Conservation (phyloP, 2,888 invertebrate species). For the Phragmatobia fuliginosa region DNA sequence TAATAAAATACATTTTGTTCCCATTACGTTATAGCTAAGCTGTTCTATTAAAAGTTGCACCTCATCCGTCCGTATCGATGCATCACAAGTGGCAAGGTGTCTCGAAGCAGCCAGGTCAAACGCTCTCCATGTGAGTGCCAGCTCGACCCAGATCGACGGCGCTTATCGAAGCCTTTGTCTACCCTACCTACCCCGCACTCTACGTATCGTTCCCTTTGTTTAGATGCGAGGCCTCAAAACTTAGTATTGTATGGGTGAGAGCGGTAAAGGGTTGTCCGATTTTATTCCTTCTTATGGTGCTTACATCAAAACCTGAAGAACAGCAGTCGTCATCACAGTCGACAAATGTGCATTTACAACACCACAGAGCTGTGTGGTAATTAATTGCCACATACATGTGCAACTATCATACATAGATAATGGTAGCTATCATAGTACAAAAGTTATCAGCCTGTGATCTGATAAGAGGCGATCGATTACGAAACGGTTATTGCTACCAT, state of each 20-base stretch:
- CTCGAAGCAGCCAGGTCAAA: constrained; percentile 30
- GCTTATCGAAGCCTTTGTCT: constrained; percentile 45
- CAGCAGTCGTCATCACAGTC: too few species aligned
- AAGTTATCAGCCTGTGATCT: constrained; percentile 12
- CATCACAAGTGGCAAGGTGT: constrained; percentile 7
- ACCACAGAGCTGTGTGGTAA: neutral
- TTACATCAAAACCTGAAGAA: too few species aligned
- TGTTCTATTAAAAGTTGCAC: neutral
- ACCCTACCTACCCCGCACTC: constrained; percentile 9
- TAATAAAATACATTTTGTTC: neutral
- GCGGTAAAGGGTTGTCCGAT: neutral
- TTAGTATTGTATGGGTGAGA: neutral
- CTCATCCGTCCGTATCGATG: constrained; percentile 4
- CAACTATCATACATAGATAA: neutral
- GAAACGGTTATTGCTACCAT: constrained; percentile 2
- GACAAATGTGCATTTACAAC: neutral
- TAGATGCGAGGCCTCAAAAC: neutral
- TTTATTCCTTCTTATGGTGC: too few species aligned
- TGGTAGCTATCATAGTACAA: neutral
- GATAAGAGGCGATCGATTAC: constrained; percentile 19
- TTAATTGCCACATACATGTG: constrained; percentile 3
- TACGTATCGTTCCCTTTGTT: constrained; percentile 34
- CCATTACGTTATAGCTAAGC: neutral
- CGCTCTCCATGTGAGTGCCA: constrained; percentile 41
- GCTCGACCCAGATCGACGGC: constrained; percentile 45